Conservation (phyloP, 2,888 invertebrate genomes). For the Tribolium freemani region DNA sequence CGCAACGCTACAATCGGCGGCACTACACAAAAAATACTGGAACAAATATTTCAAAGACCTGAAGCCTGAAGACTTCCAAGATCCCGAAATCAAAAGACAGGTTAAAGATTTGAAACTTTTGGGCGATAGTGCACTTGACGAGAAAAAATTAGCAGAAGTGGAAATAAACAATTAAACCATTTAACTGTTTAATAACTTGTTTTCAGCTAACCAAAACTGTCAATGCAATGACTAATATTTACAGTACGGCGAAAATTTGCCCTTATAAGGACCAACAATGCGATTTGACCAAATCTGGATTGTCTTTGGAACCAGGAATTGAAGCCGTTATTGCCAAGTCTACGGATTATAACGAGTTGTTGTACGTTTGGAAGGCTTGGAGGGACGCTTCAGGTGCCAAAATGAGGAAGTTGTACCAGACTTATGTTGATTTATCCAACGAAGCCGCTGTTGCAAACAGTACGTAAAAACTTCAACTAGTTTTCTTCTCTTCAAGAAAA, state of each 20-base stretch:
- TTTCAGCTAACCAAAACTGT: constrained; percentile 54
- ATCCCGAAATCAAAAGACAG: constrained; percentile 66
- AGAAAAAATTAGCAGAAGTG: constrained; percentile 64
- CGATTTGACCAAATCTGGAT: constrained; percentile 56
- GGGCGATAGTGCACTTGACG: constrained; percentile 68
- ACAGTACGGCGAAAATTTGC: constrained; percentile 68
- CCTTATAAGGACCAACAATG: constrained; percentile 64
- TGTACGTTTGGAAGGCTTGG: constrained; percentile 77
- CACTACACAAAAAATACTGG: constrained; percentile 67
- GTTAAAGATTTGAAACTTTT: constrained; percentile 67
- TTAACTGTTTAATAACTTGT: neutral
- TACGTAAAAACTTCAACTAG: constrained; percentile 35
- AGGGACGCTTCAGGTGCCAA: constrained; percentile 75
- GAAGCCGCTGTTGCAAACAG: constrained; percentile 72
- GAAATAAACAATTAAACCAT: constrained; percentile 17
- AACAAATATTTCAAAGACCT: constrained; percentile 62
- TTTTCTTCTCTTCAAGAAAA: too few relatives aligned
- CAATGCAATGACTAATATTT: constrained; percentile 60
- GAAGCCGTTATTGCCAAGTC: constrained; percentile 66
- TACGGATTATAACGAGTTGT: constrained; percentile 74
- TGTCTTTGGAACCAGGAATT: constrained; percentile 66
- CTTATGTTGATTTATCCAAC: constrained; percentile 76
- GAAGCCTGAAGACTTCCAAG: constrained; percentile 64
- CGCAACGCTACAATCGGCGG: constrained; percentile 54
- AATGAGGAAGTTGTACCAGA: constrained; percentile 73